These are phyloP conservation scores for Polyergus mexicanus DNA, from an alignment of 1,140 invertebrate genomes.

Conservation along the genomic window DNA sequence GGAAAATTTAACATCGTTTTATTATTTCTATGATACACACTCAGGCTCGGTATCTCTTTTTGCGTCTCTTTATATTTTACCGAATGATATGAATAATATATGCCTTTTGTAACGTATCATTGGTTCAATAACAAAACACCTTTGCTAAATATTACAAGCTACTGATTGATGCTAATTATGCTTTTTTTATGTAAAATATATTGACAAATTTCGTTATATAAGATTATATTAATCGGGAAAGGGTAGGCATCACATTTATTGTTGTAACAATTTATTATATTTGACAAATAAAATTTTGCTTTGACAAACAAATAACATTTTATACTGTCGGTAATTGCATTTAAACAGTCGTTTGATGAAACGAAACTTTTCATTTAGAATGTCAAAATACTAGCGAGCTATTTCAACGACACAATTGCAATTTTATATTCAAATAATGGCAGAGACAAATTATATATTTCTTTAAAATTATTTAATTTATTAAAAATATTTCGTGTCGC, in stretches of 20 bases:
- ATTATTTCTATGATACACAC: not conserved
- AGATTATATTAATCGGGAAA: not conserved
- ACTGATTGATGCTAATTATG: constrained; percentile 19
- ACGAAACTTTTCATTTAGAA: constrained; percentile 52
- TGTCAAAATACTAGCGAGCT: not conserved
- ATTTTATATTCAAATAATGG: constrained; percentile 30
- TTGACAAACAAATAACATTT: constrained; percentile 42
- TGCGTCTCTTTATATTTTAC: not conserved
- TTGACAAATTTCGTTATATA: not conserved
- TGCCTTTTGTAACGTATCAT: constrained; percentile 5
- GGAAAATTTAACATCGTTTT: constrained; percentile 20
- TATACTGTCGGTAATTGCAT: constrained; percentile 35
- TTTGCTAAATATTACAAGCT: not conserved
- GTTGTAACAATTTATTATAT: constrained; percentile 23
- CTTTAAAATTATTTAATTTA: constrained; percentile 17
- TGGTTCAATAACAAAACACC: not conserved
- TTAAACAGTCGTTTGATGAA: constrained; percentile 12
- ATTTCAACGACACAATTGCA: constrained; percentile 7
- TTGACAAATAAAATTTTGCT: constrained; percentile 38
- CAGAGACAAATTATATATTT: constrained; percentile 21
- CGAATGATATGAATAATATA: not conserved
- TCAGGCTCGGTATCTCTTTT: not conserved
- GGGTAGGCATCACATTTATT: not conserved
- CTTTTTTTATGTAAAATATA: not conserved
- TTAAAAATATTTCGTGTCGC: not conserved